Conservation (phyloP, 2,797 vertebrate species). For the Apodemus agrarius region DNA sequence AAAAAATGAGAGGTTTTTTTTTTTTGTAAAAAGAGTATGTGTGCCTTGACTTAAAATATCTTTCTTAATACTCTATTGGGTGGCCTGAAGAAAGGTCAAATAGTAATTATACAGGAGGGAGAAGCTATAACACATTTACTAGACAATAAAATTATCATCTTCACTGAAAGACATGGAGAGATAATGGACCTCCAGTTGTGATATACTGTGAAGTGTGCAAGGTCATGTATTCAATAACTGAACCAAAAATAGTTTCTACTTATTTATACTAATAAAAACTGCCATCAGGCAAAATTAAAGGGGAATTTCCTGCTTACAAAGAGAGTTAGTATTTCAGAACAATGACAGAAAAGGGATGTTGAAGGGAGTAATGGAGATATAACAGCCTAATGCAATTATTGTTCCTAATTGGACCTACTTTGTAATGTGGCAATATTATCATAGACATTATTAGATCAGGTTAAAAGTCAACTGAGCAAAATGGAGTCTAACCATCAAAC, state of each 20-base stretch:
- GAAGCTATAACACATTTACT: neutral
- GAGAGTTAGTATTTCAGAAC: neutral
- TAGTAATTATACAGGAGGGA: neutral
- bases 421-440: neutral
- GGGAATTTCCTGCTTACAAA: neutral
- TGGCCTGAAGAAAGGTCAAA: neutral
- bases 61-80: neutral
- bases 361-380: neutral
- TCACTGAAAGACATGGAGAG: neutral
- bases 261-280: neutral
- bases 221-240: neutral
- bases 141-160: neutral
- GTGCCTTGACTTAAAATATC: neutral
- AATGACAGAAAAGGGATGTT: neutral
- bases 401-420: neutral
- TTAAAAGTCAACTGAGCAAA: neutral
- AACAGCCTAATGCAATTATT: neutral
- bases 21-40: neutral
- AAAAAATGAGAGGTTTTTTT: neutral
- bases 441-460: neutral
- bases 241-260: neutral
- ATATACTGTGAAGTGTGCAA: neutral
- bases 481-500: neutral
- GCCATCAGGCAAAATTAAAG: neutral
- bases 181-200: neutral